A percentile compares a stretch with the other conserved stretches of the same genome.
Evolutionary conservation across 2,113 vertebrate species (phyloP).

Genomic region (Siniperca chuatsi): DNA sequence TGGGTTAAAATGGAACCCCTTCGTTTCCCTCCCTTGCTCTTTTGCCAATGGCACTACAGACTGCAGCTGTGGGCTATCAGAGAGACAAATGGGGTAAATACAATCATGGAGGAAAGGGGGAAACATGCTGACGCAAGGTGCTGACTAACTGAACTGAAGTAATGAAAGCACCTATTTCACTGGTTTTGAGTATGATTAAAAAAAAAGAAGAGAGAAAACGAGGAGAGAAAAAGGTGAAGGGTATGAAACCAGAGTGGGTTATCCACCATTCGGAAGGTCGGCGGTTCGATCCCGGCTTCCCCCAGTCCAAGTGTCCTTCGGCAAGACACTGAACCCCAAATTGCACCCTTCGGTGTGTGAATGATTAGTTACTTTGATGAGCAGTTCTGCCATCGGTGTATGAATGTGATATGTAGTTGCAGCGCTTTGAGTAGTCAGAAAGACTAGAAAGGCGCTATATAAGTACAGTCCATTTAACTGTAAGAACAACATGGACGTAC

Average conservation of each 20-base stretch:
- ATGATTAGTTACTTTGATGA: no score
- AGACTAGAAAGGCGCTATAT: no score
- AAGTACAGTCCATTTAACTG: not conserved
- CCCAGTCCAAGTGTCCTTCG: no score
- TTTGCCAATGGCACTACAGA: not conserved
- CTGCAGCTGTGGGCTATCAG: not conserved
- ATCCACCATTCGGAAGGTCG: no score
- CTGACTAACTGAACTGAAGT: not conserved
- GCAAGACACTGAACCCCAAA: no score
- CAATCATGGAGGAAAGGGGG: not conserved
- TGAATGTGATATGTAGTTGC: no score
- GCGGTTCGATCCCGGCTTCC: no score
- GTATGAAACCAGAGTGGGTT: not conserved
- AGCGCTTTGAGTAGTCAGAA: no score
- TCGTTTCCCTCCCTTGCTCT: not conserved
- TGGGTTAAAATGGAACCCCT: not conserved
- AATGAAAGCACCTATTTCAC: not conserved
- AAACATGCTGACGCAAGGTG: not conserved
- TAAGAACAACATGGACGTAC: not conserved
- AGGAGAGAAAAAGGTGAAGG: not conserved
- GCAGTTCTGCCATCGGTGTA: no score
- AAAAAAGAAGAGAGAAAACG: no score
- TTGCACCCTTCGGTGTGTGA: no score
- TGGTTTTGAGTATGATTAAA: not conserved
- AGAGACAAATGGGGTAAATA: not conserved